Conservation (phyloP, 2,797 vertebrate species). For the Smutsia temminckii region DNA sequence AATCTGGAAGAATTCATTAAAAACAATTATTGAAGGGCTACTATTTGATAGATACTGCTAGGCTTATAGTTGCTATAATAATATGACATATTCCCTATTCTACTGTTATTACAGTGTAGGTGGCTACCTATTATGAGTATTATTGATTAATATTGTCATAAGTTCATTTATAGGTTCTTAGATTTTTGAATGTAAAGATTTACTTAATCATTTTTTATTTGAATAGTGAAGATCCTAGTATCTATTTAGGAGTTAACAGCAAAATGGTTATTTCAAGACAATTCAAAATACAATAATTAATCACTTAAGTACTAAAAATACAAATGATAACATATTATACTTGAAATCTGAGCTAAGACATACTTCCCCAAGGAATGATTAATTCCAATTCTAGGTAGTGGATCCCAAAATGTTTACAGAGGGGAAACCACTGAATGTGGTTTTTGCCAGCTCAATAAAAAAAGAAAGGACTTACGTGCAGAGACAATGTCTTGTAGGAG, state of each 20-base stretch:
- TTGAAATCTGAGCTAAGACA: background rate
- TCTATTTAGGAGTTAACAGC: background rate
- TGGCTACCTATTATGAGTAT: background rate
- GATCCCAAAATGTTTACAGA: background rate
- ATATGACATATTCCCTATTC: background rate
- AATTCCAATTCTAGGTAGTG: background rate
- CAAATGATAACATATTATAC: background rate
- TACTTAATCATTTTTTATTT: constrained; percentile 12
- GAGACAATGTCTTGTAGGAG: background rate
- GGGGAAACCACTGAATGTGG: background rate
- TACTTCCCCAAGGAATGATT: background rate
- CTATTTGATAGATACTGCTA: background rate
- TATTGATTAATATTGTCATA: background rate
- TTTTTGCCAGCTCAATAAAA: background rate
- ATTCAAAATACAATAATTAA: background rate
- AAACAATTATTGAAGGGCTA: background rate
- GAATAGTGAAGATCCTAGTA: background rate
- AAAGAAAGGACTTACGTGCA: background rate
- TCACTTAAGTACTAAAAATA: background rate
- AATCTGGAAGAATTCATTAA: background rate
- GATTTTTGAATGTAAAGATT: background rate
- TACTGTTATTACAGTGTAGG: background rate
- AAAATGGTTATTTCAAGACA: background rate
- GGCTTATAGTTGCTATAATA: background rate
- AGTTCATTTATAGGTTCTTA: background rate